Percentiles rank a stretch among this genome's conserved stretches.
Conservation (phyloP, 2,113 vertebrate genomes). For the Grallaria varia region DNA sequence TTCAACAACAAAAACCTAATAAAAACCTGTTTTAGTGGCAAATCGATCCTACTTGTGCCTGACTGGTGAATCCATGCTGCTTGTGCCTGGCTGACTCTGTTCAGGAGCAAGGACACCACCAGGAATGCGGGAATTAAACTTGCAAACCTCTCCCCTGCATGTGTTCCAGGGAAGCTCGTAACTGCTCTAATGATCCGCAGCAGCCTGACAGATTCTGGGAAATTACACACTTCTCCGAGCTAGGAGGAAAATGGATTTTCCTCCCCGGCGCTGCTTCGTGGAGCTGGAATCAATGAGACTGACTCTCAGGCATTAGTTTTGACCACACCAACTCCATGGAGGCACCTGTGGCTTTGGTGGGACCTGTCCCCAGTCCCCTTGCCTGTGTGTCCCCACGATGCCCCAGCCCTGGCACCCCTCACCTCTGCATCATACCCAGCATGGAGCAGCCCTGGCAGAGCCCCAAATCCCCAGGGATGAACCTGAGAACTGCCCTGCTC, state of each 20-base stretch:
- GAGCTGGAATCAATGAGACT: not conserved
- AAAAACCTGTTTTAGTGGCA: rapidly evolving
- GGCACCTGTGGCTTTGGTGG: not conserved
- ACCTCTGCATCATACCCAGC: not conserved
- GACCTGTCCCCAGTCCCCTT: not conserved
- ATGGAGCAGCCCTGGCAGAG: not conserved
- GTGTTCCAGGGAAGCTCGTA: not conserved
- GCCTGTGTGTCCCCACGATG: not conserved
- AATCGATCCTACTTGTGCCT: not conserved
- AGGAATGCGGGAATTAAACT: not conserved
- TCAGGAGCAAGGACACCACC: not conserved
- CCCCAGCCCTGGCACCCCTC: not conserved
- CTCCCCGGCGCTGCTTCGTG: not conserved
- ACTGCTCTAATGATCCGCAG: not conserved
- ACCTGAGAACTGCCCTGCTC: not conserved
- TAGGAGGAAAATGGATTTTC: slow-evolving; percentile 32
- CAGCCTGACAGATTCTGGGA: not conserved
- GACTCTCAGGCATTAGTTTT: not conserved
- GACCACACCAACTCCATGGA: rapidly evolving
- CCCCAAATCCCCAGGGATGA: not conserved
- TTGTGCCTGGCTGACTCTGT: not conserved
- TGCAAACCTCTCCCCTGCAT: not conserved
- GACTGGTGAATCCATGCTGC: not conserved
- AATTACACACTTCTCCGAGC: not conserved
- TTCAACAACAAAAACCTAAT: not conserved